These are phyloP conservation scores for Odontophorus gujanensis DNA, from an alignment of 2,113 vertebrate species.

Conservation along the genomic window DNA sequence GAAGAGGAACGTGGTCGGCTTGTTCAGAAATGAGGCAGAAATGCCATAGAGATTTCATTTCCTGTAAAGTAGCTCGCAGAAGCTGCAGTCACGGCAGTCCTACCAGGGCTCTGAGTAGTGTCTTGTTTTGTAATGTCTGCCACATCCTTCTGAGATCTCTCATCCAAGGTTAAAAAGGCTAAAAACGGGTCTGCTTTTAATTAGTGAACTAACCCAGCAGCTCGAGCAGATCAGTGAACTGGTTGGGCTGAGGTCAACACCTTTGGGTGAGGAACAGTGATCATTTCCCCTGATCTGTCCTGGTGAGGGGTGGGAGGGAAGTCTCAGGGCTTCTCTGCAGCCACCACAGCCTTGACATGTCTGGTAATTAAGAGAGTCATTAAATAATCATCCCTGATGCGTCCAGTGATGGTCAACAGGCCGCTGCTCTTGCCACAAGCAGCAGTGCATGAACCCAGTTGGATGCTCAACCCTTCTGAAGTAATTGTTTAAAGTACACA, in stretches of 20 bases:
- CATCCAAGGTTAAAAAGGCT: not conserved
- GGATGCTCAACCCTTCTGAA: not conserved
- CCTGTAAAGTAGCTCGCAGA: not conserved
- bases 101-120: not conserved
- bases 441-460: not conserved
- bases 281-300: not conserved
- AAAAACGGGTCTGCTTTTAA: not conserved
- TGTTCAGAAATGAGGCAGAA: conserved; percentile 57
- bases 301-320: fast-evolving
- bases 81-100: not conserved
- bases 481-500: not conserved
- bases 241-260: not conserved
- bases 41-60: conserved; percentile 33
- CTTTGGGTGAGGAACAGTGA: not conserved
- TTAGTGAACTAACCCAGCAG: not conserved
- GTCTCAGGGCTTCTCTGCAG: not conserved
- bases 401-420: not conserved
- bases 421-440: not conserved
- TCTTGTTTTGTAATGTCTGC: not conserved
- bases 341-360: fast-evolving
- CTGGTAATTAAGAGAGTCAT: not conserved
- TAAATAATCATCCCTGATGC: fast-evolving
- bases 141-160: not conserved
- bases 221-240: not conserved
- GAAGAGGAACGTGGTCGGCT: conserved; percentile 50